These are phyloP conservation scores for Drosophila helvetica DNA, from an alignment of 2,888 invertebrate species.

Conservation along the genomic window DNA sequence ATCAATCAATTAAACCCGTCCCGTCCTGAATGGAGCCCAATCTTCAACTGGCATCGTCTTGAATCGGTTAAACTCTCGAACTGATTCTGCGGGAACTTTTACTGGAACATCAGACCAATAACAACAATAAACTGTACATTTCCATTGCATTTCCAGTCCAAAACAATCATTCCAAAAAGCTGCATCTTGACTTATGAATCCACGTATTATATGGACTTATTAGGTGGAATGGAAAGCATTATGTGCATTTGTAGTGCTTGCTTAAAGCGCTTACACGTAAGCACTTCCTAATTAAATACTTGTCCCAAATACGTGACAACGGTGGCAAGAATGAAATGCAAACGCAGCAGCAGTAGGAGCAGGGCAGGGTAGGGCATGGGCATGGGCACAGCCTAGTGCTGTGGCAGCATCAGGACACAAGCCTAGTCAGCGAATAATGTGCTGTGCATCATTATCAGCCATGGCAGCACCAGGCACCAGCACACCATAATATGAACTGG, in stretches of 20 bases:
- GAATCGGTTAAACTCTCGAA: too few species aligned
- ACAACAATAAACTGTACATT: too few species aligned
- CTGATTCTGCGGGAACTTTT: too few species aligned
- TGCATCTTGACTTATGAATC: too few species aligned
- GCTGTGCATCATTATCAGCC: constrained; percentile 50
- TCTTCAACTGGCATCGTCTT: too few species aligned
- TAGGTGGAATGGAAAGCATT: not conserved
- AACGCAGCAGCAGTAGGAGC: constrained; percentile 21
- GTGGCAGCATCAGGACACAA: constrained; percentile 15
- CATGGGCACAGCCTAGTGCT: not conserved
- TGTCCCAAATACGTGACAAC: constrained; percentile 57
- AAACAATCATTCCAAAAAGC: too few species aligned
- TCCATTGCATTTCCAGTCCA: too few species aligned
- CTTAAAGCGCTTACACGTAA: constrained; percentile 56
- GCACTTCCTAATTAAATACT: constrained; percentile 67
- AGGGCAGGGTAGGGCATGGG: constrained; percentile 4
- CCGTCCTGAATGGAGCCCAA: too few species aligned
- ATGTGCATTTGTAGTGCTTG: constrained; percentile 33
- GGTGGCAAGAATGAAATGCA: constrained; percentile 33
- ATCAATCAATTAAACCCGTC: too few species aligned
- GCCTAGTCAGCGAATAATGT: constrained; percentile 59
- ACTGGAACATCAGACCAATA: too few species aligned
- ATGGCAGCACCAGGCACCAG: constrained; percentile 33
- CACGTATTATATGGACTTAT: constrained; percentile 7
- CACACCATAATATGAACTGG: not conserved